Evolutionary conservation across 2,797 vertebrate species (phyloP), one percentile per base, ranked within the genome.

Genomic region (Catostomus latipinnis): DNA sequence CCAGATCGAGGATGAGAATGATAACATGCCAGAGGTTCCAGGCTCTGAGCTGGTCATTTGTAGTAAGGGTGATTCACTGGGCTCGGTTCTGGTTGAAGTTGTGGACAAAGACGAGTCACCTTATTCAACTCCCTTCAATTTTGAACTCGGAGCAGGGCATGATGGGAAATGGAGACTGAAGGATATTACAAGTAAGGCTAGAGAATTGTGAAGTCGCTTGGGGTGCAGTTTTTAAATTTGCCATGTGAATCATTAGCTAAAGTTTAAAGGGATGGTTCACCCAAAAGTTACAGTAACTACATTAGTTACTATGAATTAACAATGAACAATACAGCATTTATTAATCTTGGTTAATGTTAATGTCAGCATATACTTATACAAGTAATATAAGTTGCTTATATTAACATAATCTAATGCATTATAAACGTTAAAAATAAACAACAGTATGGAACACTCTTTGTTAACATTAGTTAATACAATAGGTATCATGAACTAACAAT

Each of bases 1-100:
- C 81, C 83, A 86, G 83, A 84, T 96, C 1, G 84, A 90, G 14
- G 93, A 95, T 77, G 82, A 88, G 6, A 95, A 96, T 74, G 95
- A 95, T 78, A 93, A 95, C 69, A 5, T 74, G 1, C 96, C 95
- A 0, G 48, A 78, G 1, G 82, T 96, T 13, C 0, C n/a, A 6
- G 52, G 16, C 0, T 81, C 10, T 0, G 77, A 92, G 0, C 79
- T 87, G 2, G 87, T 84, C 8, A 87, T 96, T 71, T 97, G 96
- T 82, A 92, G 87, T 74, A 75, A 58, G 34, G 57, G 81, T 0
- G 88, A 88, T 53, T 76, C 53, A 45, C 81, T 58, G 76, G 88
- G 4, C 71, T 94, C 82, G 74, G 87, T 87, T 66, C 22, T 76
- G 61, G 75, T 89, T 13, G 6, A 83, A 11, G 93, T 94, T 0